Percentiles rank a stretch among this genome's conserved stretches.
Conservation (phyloP, 2,888 invertebrate genomes). For the Sesamia inferens region DNA sequence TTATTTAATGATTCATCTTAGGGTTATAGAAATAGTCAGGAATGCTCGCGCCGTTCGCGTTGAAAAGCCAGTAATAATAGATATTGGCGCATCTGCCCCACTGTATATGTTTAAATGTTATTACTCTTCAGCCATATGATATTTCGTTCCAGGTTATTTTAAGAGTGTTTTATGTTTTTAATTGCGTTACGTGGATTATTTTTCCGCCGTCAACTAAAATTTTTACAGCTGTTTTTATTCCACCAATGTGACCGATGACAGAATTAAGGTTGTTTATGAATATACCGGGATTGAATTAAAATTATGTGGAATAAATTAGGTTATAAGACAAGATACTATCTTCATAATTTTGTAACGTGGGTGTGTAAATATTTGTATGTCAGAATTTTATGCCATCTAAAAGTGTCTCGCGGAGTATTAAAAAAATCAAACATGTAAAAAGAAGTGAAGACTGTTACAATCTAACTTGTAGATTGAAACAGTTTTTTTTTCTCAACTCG, state of each 20-base stretch:
- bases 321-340: constrained; percentile 77
- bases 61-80: constrained; percentile 90
- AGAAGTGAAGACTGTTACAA: constrained; percentile 21
- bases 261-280: constrained; percentile 87
- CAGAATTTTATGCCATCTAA: constrained; percentile 66
- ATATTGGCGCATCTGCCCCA: constrained; percentile 89
- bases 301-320: constrained; percentile 83
- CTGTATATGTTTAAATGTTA: constrained; percentile 88
- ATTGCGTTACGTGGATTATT: constrained; percentile 86
- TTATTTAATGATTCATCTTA: constrained; percentile 90
- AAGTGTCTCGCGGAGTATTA: constrained; percentile 64
- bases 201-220: constrained; percentile 82
- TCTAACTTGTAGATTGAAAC: constrained; percentile 21
- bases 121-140: constrained; percentile 84
- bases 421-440: constrained; percentile 61
- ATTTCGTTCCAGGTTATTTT: constrained; percentile 85
- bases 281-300: constrained; percentile 80
- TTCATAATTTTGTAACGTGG: constrained; percentile 76
- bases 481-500: constrained; percentile 49
- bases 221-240: constrained; percentile 87
- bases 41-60: constrained; percentile 86
- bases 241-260: constrained; percentile 85
- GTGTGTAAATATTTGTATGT: constrained; percentile 71
- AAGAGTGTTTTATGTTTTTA: constrained; percentile 87
- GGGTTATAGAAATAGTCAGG: constrained; percentile 89